Conservation (phyloP, 2,113 vertebrate genomes). For the Meleagris gallopavo region DNA sequence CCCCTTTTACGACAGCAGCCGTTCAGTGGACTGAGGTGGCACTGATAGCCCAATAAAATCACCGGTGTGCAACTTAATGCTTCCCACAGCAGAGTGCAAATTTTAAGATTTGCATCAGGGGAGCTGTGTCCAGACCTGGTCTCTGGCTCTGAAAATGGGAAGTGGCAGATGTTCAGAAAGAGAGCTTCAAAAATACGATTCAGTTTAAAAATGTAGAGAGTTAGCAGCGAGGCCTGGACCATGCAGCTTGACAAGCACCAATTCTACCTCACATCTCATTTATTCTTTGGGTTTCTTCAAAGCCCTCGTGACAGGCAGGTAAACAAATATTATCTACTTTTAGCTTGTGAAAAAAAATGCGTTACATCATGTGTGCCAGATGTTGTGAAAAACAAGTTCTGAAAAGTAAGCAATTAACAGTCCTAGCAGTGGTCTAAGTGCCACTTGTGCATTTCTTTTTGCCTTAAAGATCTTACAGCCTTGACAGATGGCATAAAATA, state of each 20-base stretch:
- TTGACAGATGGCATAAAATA: slow-evolving; percentile 29
- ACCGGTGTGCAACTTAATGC: neutral
- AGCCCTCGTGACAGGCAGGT: neutral
- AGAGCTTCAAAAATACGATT: neutral
- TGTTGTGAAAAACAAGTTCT: neutral
- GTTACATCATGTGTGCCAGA: slow-evolving; percentile 15
- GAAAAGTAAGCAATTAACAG: slow-evolving; percentile 35
- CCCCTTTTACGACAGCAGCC: neutral
- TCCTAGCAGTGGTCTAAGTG: neutral
- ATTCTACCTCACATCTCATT: neutral
- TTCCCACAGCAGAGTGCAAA: neutral
- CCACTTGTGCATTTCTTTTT: slow-evolving; percentile 6
- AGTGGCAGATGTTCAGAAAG: slow-evolving; percentile 31
- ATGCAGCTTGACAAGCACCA: neutral
- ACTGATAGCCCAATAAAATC: slow-evolving; percentile 3
- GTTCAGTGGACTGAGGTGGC: slow-evolving; percentile 4
- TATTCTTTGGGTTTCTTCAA: slow-evolving; percentile 21
- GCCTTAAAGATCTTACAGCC: slow-evolving; percentile 24
- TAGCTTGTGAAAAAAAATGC: neutral
- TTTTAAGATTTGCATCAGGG: neutral
- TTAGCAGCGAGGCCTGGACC: neutral
- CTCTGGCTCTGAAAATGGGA: neutral
- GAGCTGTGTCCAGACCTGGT: neutral
- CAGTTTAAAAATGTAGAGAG: neutral
- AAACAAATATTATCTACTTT: slow-evolving; percentile 52